Evolutionary conservation across 2,888 invertebrate species (phyloP), one percentile per base, ranked within the genome.

Genomic region (Xiphydria camelus): DNA sequence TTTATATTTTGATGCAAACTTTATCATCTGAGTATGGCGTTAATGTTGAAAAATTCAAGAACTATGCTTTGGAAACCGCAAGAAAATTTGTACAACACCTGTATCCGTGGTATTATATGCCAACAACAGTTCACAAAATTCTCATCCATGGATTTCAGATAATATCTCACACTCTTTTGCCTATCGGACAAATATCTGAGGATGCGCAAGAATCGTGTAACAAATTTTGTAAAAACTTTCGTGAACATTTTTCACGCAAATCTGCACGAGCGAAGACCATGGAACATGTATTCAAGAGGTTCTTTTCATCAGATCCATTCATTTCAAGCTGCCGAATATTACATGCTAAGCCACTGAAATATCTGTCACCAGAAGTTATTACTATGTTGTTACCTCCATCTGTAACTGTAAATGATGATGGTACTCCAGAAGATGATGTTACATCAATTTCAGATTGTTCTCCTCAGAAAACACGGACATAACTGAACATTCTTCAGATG

Each of bases 91-190:
- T 57, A 4, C n/a, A n/a, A n/a, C 17, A 51, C 12, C 38, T 47
- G 26, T 68, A 66, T 49, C 55, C 54, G 4, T 68, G 64, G 63
- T 68, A 56, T 38, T 51, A 49, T 37, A 68, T 69, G 67, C 64
- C 66, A 33, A 51, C 59, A 25, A 53, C 53, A 9, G 51, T 64
- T 4, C 64, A 64, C 32, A 66, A 62, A 51, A 22, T 66, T 7
- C 46, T 66, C 10, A 43, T 61, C 25, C 60, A 64, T 45, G 52
- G 62, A 4, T 15, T 36, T 23, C 36, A 57, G 34, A 49, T 68
- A 10, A 56, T 66, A 39, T 29, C 41, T 9, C 41, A 47, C 14
- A 48, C 52, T n/a, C 5, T 60, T 41, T 44, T 66, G 14, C 60
- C 66, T 33, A 59, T 64, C 15, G 59, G 61, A 17, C 54, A 61